A percentile compares a stretch with the other conserved stretches of the same genome.
These are phyloP conservation scores for Synanceia verrucosa DNA, from an alignment of 2,797 vertebrate genomes.

Conservation along the genomic window DNA sequence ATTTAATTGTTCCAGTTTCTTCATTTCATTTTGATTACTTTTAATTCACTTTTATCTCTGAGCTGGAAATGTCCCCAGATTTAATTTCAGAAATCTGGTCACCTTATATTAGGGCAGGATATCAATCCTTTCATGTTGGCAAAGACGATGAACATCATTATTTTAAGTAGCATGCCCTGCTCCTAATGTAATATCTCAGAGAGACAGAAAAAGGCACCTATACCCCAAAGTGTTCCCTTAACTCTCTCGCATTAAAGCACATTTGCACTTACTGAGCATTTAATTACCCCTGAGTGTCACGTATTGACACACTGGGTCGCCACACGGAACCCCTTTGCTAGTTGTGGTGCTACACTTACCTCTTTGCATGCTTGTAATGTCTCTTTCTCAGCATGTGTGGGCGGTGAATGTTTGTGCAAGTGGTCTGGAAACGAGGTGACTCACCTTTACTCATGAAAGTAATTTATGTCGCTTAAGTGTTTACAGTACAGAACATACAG, in stretches of 20 bases:
- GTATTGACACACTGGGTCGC: conserved; percentile 7
- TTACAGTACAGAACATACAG: too few relatives aligned
- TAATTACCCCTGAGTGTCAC: conserved; percentile 25
- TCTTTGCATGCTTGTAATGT: conserved; percentile 37
- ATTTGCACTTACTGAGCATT: conserved; percentile 40
- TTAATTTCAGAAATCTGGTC: too few relatives aligned
- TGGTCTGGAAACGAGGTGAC: conserved; percentile 17
- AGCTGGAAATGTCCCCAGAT: too few relatives aligned
- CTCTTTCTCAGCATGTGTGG: conserved; percentile 1
- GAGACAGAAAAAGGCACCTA: background rate
- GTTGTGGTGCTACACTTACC: conserved; percentile 14
- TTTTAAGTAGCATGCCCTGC: background rate
- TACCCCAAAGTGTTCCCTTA: background rate
- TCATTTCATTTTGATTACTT: too few relatives aligned
- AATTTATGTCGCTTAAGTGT: background rate
- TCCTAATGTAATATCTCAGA: background rate
- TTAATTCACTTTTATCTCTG: too few relatives aligned
- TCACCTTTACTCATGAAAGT: conserved; percentile 17
- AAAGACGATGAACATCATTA: background rate
- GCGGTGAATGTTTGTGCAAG: conserved; percentile 28
- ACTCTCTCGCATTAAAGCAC: conserved; percentile 8
- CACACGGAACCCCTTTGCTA: conserved; percentile 49
- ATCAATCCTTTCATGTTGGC: background rate
- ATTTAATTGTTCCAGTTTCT: too few relatives aligned
- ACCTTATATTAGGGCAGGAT: background rate